Conservation (phyloP, 2,113 vertebrate genomes). For the Candoia aspera region DNA sequence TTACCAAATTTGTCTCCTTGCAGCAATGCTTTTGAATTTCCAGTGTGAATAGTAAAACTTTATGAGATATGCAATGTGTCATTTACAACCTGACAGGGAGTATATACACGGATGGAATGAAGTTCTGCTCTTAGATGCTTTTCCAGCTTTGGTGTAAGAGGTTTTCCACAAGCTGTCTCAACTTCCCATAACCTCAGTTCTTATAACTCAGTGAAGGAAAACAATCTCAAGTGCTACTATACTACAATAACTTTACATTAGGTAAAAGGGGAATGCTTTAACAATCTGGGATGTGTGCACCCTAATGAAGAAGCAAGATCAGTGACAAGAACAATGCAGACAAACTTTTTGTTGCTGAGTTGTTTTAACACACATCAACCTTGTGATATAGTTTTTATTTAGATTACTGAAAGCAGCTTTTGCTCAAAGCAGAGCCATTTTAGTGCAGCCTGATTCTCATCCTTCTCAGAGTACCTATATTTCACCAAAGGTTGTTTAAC, state of each 20-base stretch:
- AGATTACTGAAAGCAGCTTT: background rate
- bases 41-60: background rate
- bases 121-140: background rate
- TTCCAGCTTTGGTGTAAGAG: background rate
- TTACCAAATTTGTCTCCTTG: background rate
- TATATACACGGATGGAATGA: background rate
- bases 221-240: background rate
- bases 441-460: background rate
- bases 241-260: background rate
- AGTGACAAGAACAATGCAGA: slow-evolving; percentile 3
- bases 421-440: background rate
- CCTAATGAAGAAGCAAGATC: slow-evolving; percentile 1
- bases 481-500: background rate
- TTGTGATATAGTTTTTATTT: slow-evolving; percentile 6
- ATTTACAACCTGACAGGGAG: background rate
- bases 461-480: background rate
- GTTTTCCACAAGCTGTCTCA: background rate
- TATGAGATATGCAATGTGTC: background rate
- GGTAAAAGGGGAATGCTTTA: background rate
- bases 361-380: slow-evolving; percentile 1
- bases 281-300: background rate
- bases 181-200: background rate
- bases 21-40: background rate
- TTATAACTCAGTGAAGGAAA: background rate
- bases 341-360: background rate